A percentile compares a stretch with the other conserved stretches of the same genome.
These are phyloP conservation scores for Rhinichthys osculus DNA, from an alignment of 2,797 vertebrate genomes.

Conservation along the genomic window DNA sequence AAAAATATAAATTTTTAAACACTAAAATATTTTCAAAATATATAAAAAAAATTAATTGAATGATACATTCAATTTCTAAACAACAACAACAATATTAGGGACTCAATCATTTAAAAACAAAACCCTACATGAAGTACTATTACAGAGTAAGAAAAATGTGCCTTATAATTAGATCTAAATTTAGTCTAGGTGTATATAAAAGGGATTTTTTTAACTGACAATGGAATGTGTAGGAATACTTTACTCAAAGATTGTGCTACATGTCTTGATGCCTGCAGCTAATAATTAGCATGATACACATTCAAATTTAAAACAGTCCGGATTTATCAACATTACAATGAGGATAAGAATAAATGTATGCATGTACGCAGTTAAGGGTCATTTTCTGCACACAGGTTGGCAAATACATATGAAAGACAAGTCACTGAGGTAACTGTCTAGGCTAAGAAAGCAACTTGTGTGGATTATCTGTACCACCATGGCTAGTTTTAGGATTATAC, in stretches of 20 bases:
- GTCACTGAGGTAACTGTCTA: background rate
- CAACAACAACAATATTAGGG: background rate
- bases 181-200: background rate
- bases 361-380: background rate
- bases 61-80: background rate
- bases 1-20: background rate
- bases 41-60: background rate
- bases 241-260: background rate
- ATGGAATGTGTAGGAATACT: background rate
- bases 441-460: background rate
- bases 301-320: background rate
- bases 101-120: too few species aligned
- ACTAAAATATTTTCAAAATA: background rate
- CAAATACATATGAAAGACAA: background rate
- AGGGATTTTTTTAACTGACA: background rate
- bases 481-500: background rate
- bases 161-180: too few species aligned
- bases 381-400: background rate
- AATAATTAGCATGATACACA: constrained; percentile 3
- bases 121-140: too few species aligned
- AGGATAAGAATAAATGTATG: background rate
- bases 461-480: background rate
- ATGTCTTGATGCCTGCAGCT: background rate
- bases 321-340: background rate
- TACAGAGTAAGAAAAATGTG: too few species aligned